Evolutionary conservation across 2,113 vertebrate species (phyloP).

Genomic region (Rynchops niger): DNA sequence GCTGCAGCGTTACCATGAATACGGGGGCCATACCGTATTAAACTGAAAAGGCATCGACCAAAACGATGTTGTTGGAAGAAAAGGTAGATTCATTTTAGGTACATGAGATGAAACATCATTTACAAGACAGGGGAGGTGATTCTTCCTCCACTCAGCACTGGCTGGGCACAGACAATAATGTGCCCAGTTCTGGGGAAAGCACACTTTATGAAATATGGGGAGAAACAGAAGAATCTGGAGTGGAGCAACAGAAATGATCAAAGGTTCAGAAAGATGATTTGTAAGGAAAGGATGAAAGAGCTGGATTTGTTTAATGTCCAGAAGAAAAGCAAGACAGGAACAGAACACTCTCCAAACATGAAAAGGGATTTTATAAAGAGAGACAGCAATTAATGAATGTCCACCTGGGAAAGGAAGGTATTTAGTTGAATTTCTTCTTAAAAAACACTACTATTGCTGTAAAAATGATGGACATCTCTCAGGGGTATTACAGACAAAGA

Average conservation of each 20-base stretch:
- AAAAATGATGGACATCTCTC: not conserved
- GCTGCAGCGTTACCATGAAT: not conserved
- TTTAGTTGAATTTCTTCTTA: not conserved
- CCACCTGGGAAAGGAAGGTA: not conserved
- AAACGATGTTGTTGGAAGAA: not conserved
- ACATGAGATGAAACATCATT: not conserved
- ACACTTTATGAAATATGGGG: accelerated
- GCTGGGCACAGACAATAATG: not conserved
- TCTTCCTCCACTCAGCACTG: not conserved
- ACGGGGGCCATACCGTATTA: not conserved
- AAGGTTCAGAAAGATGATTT: not conserved
- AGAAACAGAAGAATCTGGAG: not conserved
- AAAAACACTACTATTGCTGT: not conserved
- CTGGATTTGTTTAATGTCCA: not conserved
- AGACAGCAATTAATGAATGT: not conserved
- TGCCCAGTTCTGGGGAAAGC: not conserved
- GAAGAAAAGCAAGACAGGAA: not conserved
- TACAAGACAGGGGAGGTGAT: not conserved
- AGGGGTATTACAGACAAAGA: not conserved
- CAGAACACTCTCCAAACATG: not conserved
- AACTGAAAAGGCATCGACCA: not conserved
- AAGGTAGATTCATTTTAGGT: not conserved
- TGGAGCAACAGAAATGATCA: not conserved
- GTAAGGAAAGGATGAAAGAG: not conserved
- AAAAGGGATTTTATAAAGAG: not conserved